Percentiles rank a stretch among this genome's conserved stretches.
Conservation (phyloP, 2,113 vertebrate species). For the Myxocyprinus asiaticus region DNA sequence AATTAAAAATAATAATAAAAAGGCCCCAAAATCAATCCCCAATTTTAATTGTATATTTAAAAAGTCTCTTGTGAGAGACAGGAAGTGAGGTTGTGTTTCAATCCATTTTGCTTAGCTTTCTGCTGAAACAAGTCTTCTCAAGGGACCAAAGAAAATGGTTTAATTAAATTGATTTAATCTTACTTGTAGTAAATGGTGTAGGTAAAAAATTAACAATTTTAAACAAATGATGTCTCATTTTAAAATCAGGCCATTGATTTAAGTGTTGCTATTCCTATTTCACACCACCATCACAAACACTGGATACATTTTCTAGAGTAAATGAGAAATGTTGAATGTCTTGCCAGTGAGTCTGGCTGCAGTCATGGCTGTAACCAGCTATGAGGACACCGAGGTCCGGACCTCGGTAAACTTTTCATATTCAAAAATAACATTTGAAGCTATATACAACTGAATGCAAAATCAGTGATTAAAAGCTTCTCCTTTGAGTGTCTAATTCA, state of each 20-base stretch:
- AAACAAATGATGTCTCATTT: slow-evolving; percentile 1
- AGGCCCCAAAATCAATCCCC: too few species aligned
- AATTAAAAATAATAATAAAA: too few species aligned
- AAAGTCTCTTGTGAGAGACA: too few species aligned
- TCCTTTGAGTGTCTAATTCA: too few species aligned
- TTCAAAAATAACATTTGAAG: too few species aligned
- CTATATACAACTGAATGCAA: too few species aligned
- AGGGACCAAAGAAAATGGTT: background rate
- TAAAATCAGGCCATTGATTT: slow-evolving; percentile 21
- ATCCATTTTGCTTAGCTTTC: background rate
- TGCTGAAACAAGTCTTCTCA: background rate
- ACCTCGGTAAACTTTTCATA: too few species aligned
- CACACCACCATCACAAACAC: background rate
- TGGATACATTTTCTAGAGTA: slow-evolving; percentile 17
- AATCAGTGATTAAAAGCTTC: too few species aligned
- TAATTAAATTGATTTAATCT: slow-evolving; percentile 8
- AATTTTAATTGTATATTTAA: too few species aligned
- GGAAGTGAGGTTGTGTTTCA: too few species aligned
- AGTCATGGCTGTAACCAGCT: too few species aligned
- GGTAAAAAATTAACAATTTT: background rate
- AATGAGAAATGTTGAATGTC: slow-evolving; percentile 21
- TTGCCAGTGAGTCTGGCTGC: background rate
- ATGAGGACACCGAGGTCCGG: too few species aligned
- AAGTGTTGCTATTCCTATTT: slow-evolving; percentile 4
- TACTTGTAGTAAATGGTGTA: background rate